Base-by-base conservation (phyloP, 1,140 invertebrate species). In the Heliconius hewitsoni region DNA sequence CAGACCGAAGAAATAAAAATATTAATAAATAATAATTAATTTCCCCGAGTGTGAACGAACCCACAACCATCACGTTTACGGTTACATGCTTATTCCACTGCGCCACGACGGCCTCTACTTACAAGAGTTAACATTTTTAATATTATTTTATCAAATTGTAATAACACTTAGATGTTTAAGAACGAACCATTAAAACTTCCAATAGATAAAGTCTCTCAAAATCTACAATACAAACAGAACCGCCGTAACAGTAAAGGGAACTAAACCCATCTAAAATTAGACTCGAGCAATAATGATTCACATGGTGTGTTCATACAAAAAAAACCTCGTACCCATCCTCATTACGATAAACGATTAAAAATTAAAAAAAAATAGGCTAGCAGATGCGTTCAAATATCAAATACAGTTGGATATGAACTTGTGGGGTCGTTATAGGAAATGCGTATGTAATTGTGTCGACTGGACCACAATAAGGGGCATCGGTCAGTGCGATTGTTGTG, bases 401-500 rank as follows among this genome's bases (percentile, higher is more conserved):
- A 52, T 19, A 52, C 16, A 18, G 50, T 52, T 52, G 18, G 85
- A 82, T 81, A 76, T 78, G 78, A 74, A 75, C 80, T 77, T 70
- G 80, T 85, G 84, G 87, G 88, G 86, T 91, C 85, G 81, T 80
- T 80, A 90, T 92, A 90, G 91, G 91, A 93, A 91, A 88, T 92
- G 82, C 84, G 84, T 88, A 90, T 83, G 88, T 93, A 93, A 93
- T 93, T 93, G 90, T 82, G 89, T 86, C 88, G 82, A 91, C 84
- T 90, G 91, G 87, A 89, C 91, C 91, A 93, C 93, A 93, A 94
- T 92, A 90, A 91, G 93, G 92, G 91, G 91, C 93, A 94, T 92
- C 92, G 91, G 91, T 89, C 90, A 92, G 88, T 88, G 86, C 87
- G 89, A 94, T 94, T 93, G 90, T 94, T 92, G 91, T 94, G 93